Conservation (phyloP, 2,113 vertebrate genomes). For the Xiphophorus maculatus region DNA sequence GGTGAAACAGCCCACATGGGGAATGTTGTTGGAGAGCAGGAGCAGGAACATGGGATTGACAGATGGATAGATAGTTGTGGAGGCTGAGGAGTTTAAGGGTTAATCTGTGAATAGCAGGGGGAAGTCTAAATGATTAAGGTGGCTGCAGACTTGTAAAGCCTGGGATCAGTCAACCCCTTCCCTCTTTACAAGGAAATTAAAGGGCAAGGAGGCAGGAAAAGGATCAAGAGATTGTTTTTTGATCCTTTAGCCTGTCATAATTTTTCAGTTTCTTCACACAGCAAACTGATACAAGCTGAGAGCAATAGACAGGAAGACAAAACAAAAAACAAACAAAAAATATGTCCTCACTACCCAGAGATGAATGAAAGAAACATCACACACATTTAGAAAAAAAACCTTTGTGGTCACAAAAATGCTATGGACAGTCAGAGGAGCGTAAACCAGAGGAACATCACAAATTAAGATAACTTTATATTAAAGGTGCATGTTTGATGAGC, state of each 20-base stretch:
- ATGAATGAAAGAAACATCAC: background rate
- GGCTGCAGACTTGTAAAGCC: background rate
- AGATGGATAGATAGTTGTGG: slow-evolving; percentile 2
- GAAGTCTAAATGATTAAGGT: background rate
- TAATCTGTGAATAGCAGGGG: slow-evolving; percentile 30
- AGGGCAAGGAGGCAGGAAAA: slow-evolving; percentile 33
- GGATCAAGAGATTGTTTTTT: slow-evolving; percentile 19
- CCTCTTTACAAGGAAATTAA: slow-evolving; percentile 25
- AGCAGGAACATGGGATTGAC: background rate
- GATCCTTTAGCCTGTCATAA: background rate
- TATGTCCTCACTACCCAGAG: too few relatives aligned
- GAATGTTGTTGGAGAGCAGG: too few relatives aligned
- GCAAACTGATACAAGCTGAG: too few relatives aligned
- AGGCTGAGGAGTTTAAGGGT: slow-evolving; percentile 23
- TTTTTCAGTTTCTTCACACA: too few relatives aligned
- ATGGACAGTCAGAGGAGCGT: background rate
- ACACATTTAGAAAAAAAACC: background rate
- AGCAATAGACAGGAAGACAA: too few relatives aligned
- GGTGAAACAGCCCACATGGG: too few relatives aligned
- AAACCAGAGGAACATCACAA: background rate
- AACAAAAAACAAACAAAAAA: too few relatives aligned
- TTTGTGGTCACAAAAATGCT: background rate
- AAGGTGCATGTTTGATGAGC: too few relatives aligned
- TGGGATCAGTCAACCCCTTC: slow-evolving; percentile 13
- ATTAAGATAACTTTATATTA: too few relatives aligned